A percentile compares a stretch with the other conserved stretches of the same genome.
These are phyloP conservation scores for Antheraea yamamai DNA, from an alignment of 2,888 invertebrate genomes.

Conservation along the genomic window DNA sequence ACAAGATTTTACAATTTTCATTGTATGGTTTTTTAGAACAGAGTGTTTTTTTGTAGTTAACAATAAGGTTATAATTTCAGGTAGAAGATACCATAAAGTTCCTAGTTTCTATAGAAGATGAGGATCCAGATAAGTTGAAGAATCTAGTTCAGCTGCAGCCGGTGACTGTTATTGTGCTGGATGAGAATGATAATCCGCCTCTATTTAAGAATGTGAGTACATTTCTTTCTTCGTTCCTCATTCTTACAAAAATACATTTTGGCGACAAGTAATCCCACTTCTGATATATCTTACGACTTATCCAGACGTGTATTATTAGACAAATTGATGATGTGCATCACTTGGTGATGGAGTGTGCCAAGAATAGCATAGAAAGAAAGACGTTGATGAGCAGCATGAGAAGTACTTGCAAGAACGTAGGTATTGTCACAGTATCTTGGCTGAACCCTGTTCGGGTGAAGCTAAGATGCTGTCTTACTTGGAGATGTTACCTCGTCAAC, in stretches of 20 bases:
- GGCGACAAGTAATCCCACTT: not conserved
- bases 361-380: no score
- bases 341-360: no score
- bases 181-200: slow-evolving; percentile 95
- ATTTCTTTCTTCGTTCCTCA: no score
- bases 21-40: not conserved
- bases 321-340: no score
- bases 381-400: no score
- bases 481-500: no score
- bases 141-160: slow-evolving; percentile 88
- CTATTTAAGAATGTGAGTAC: slow-evolving; percentile 87
- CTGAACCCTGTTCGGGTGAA: no score
- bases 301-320: no score
- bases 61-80: slow-evolving; percentile 67
- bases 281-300: not conserved
- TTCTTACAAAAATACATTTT: not conserved
- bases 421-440: no score
- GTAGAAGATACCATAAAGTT: slow-evolving; percentile 90
- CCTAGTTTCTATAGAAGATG: slow-evolving; percentile 90
- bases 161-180: slow-evolving; percentile 91
- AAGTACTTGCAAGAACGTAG: no score
- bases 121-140: slow-evolving; percentile 83
- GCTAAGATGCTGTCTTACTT: no score
- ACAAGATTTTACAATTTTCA: no score
- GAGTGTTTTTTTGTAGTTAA: not conserved